Base-by-base conservation (phyloP, 2,888 invertebrate genomes). In the Dermolepida albohirtum region DNA sequence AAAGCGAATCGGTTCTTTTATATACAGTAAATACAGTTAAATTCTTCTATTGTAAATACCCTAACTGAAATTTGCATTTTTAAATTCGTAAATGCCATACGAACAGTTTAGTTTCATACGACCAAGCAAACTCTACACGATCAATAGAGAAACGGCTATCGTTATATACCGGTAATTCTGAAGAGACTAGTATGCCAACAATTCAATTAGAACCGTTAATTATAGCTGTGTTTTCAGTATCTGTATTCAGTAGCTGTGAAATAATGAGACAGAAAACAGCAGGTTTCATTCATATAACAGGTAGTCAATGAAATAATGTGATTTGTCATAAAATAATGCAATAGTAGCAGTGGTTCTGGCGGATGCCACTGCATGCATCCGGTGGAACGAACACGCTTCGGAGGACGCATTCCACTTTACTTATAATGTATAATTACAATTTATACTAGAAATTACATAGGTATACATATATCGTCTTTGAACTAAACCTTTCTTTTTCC, bases 321-420 rank as follows among this genome's bases (percentile, higher is more conserved):
- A 74, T 74, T 74, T 74, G 71, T 74, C 71, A 73, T 73, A 72
- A 73, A 73, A 68, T 71, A 70, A 55, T 70, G 69, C 68, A 67
- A 66, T 71, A 67, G 70, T 62, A 69, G 59, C 47, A 69, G 68
- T 70, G 66, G 66, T 72, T 74, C 70, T 71, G 70, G 71, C 75
- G 74, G 75, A 74, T 75, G 73, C 72, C 71, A 68, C 70, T 67
- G 70, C 41, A 51, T 40, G 75, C 74, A 75, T 75, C 75, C 75
- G 75, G 73, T 73, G 75, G 74, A 75, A 75, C 75, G 72, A 73
- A 72, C 74, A 75, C 74, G 75, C 74, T 71, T 74, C 74, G 71
- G 72, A 70, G 71, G 72, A 64, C 73, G 68, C 74, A 68, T 74
- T 73, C 74, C 73, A 63, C 62, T 22, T 14, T 44, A 47, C 29